Evolutionary conservation across 2,888 invertebrate species (phyloP), one percentile per base, ranked within the genome.

Genomic region (Phortica okadai): DNA sequence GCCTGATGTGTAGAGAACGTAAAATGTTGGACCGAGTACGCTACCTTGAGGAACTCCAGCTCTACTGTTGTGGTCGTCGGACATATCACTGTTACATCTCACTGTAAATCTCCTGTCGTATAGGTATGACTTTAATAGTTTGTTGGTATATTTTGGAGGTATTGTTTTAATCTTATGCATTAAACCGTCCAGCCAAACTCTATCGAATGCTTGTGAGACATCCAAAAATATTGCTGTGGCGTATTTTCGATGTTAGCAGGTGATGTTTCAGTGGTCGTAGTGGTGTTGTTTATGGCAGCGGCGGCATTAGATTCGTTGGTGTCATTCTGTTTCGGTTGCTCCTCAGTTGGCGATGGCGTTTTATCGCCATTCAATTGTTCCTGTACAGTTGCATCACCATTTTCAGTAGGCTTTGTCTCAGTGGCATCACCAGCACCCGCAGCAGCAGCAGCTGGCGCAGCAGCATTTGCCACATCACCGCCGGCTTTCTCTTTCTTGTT

Each of bases 281-380:
- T 76, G 76, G 62, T 79, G 25, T 56, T 78, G 75, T 77, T 78
- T 58, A 75, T 82, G 74, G 74, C 82, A 74, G 76, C 80, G 64
- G 78, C 78, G 74, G 85, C 21, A 79, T 74, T 45, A n/a, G n/a
- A n/a, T n/a, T n/a, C n/a, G n/a, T n/a, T n/a, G n/a, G n/a, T n/a
- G n/a, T n/a, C n/a, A n/a, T n/a, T n/a, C n/a, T n/a, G n/a, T n/a
- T n/a, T n/a, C n/a, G n/a, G n/a, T n/a, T n/a, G n/a, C n/a, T n/a
- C 84, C 77, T 86, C 87, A 75, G 67, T 82, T 75, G 82, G 74
- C 74, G 81, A 59, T 58, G 83, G 75, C 67, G 82, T 81, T 72
- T 84, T 82, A 45, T 85, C 86, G 50, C 86, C 89, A 73, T 86
- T 89, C 66, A 82, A 54, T 72, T 85, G 74, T 81, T 88, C 86